These are phyloP conservation scores for Orestias chungarensis DNA, from an alignment of 2,797 vertebrate species.

Conservation along the genomic window DNA sequence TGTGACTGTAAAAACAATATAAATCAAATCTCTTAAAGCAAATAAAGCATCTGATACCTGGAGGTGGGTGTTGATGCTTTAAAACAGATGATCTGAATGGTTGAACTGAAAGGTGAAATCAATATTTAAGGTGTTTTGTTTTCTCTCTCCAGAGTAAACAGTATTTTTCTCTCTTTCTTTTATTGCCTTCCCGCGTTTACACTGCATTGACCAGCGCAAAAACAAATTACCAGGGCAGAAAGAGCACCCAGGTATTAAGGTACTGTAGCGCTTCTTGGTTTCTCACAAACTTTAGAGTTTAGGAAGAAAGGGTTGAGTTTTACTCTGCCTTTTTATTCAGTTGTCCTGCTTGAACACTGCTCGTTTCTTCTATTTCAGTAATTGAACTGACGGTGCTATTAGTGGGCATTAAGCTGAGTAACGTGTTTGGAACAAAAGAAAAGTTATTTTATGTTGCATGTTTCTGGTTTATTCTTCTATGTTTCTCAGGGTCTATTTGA, in stretches of 20 bases:
- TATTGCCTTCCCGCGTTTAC: slow-evolving; percentile 1
- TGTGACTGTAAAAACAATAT: slow-evolving; percentile 53
- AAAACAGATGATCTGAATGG: neutral
- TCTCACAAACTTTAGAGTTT: neutral
- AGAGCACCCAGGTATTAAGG: neutral
- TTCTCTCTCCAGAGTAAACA: neutral
- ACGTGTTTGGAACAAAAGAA: neutral
- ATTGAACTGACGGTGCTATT: neutral
- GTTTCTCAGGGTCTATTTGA: neutral
- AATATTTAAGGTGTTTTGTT: neutral
- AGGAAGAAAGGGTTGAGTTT: neutral
- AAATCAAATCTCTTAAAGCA: slow-evolving; percentile 7
- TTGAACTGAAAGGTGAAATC: neutral
- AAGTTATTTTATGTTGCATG: neutral
- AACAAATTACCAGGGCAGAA: neutral
- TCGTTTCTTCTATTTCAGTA: neutral
- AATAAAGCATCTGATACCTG: slow-evolving; percentile 19
- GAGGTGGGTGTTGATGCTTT: neutral
- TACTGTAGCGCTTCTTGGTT: neutral
- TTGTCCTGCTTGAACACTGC: neutral
- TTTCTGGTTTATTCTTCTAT: neutral
- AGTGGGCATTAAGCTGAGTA: neutral
- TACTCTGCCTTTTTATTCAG: neutral
- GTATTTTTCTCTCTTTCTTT: neutral
- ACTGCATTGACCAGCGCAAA: neutral